A percentile compares a stretch with the other conserved stretches of the same genome.
These are phyloP conservation scores for Diarsia rubi DNA, from an alignment of 2,888 invertebrate species.

Conservation along the genomic window DNA sequence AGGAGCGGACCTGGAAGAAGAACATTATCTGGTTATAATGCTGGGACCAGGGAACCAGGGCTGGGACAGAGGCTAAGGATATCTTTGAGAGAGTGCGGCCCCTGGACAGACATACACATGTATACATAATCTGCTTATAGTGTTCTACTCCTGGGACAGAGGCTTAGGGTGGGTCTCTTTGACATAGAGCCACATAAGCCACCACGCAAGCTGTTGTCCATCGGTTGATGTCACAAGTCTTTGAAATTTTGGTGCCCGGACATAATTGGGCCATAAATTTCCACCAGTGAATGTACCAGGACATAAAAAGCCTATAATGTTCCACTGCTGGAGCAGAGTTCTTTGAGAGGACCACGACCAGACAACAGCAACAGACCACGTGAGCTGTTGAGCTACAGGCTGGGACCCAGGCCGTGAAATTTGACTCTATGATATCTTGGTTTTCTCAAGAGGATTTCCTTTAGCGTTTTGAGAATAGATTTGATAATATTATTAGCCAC, in stretches of 20 bases:
- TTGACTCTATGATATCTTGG: too few relatives aligned
- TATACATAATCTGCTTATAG: too few relatives aligned
- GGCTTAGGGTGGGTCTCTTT: background rate
- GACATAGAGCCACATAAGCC: background rate
- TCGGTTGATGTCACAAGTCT: background rate
- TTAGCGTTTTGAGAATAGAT: background rate
- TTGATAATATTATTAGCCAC: background rate
- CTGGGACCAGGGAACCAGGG: too few relatives aligned
- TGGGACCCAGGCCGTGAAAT: too few relatives aligned
- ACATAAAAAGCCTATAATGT: too few relatives aligned
- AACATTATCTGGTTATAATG: background rate
- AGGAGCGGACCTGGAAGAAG: conserved; percentile 74
- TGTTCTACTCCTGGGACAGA: background rate
- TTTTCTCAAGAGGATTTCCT: background rate
- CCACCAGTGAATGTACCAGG: too few relatives aligned
- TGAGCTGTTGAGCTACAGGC: too few relatives aligned
- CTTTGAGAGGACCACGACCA: too few relatives aligned
- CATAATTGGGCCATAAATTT: too few relatives aligned
- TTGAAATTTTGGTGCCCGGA: background rate
- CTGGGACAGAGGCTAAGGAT: background rate
- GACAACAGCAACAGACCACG: too few relatives aligned
- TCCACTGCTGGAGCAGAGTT: too few relatives aligned
- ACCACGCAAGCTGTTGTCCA: background rate
- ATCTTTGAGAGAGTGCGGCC: background rate
- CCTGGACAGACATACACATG: too few relatives aligned